Evolutionary conservation across 2,888 invertebrate genomes (phyloP).

Genomic region (Dascillus cervinus): DNA sequence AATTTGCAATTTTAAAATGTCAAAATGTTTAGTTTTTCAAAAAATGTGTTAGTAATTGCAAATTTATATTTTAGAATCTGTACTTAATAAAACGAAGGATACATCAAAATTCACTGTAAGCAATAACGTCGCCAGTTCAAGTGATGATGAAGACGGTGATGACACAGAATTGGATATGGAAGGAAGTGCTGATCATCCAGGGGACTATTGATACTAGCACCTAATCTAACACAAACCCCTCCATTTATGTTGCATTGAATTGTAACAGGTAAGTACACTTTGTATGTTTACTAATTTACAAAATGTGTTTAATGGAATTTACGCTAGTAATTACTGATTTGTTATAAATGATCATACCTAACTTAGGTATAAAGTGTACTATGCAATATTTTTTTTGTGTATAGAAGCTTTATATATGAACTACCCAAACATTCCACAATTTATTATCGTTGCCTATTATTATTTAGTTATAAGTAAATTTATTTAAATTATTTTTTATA

Average conservation of each 20-base stretch:
- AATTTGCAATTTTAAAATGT: too few species aligned
- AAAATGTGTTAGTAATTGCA: neutral
- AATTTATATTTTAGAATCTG: constrained; percentile 21
- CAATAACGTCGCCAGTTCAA: constrained; percentile 49
- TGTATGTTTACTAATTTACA: too few species aligned
- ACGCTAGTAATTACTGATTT: constrained; percentile 6
- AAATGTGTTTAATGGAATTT: too few species aligned
- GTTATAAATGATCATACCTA: constrained; percentile 17
- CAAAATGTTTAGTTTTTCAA: too few species aligned
- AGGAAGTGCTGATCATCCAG: constrained; percentile 68
- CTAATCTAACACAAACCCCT: too few species aligned
- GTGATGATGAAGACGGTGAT: constrained; percentile 66
- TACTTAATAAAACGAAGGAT: constrained; percentile 26
- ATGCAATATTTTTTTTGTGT: constrained; percentile 32
- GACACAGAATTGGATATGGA: constrained; percentile 62
- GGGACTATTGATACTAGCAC: constrained; percentile 73
- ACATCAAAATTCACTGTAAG: constrained; percentile 17
- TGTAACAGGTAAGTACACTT: too few species aligned
- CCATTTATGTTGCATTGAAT: too few species aligned
- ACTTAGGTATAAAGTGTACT: constrained; percentile 32
- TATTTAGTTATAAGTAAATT: too few species aligned
- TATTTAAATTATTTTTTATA: too few species aligned
- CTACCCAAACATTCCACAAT: constrained; percentile 29
- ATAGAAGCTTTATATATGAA: constrained; percentile 24
- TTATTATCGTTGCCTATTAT: too few species aligned